phyloP scores from a whole-genome alignment of 2,113 vertebrate species.

The Thinocorus orbignyianus region DNA sequence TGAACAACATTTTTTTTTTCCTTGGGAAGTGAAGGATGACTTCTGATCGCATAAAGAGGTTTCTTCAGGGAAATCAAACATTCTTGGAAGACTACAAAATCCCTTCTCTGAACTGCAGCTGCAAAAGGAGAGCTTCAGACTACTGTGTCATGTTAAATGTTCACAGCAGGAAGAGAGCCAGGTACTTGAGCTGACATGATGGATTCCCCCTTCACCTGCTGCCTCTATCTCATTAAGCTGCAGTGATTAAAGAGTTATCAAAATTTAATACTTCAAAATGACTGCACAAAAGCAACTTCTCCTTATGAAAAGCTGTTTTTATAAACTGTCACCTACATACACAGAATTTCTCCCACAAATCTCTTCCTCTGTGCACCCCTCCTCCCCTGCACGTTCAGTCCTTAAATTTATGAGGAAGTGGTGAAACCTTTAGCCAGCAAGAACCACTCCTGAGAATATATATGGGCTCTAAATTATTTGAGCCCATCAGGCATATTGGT shows the following conservation, averaged over 20 bases:
- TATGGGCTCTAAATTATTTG: constrained; percentile 54
- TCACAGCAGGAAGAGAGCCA: constrained; percentile 33
- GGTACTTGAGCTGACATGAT: constrained; percentile 37
- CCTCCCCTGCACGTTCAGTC: neutral
- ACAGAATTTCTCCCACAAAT: neutral
- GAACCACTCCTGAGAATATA: constrained; percentile 49
- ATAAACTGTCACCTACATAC: neutral
- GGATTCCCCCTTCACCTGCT: constrained; percentile 59
- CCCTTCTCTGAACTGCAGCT: neutral
- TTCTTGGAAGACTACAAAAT: neutral
- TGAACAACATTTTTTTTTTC: neutral
- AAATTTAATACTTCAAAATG: constrained; percentile 62
- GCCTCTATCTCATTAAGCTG: constrained; percentile 61
- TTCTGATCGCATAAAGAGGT: neutral
- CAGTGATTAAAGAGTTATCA: constrained; percentile 71
- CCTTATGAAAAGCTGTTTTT: neutral
- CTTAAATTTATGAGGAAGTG: constrained; percentile 48
- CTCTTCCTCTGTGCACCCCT: neutral
- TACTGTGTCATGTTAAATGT: neutral
- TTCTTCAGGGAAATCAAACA: constrained; percentile 31
- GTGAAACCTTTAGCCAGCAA: constrained; percentile 36
- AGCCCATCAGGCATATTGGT: neutral
- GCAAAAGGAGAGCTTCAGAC: neutral
- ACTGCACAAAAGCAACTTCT: constrained; percentile 42
- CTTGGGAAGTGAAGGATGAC: neutral